These are phyloP conservation scores for Idaea dimidiata DNA, from an alignment of 2,888 invertebrate genomes.

Conservation along the genomic window DNA sequence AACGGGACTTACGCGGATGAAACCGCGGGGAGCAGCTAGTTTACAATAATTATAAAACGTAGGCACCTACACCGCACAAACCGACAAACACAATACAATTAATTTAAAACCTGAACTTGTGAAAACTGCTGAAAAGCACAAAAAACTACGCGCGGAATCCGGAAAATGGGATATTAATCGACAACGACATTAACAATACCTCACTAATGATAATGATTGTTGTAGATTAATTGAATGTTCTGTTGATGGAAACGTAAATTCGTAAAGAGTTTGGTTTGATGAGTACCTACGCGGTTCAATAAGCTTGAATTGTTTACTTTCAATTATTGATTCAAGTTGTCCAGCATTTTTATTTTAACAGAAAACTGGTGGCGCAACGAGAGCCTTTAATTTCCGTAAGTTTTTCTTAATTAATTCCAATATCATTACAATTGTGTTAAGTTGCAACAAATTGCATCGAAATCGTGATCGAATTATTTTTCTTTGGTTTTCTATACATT, in stretches of 20 bases:
- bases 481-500: too few relatives aligned
- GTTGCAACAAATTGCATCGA: too few relatives aligned
- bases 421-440: too few relatives aligned
- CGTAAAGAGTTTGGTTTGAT: slow-evolving; percentile 51
- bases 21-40: too few relatives aligned
- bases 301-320: slow-evolving; percentile 10
- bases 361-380: too few relatives aligned
- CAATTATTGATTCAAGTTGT: background rate
- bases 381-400: too few relatives aligned
- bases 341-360: too few relatives aligned
- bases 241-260: slow-evolving; percentile 62
- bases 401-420: too few relatives aligned
- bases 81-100: slow-evolving; percentile 20
- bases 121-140: slow-evolving; percentile 30
- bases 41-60: slow-evolving; percentile 7
- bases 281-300: slow-evolving; percentile 27
- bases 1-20: too few relatives aligned
- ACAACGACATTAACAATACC: slow-evolving; percentile 63
- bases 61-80: slow-evolving; percentile 4
- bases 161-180: slow-evolving; percentile 69
- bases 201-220: slow-evolving; percentile 63
- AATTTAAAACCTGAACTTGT: slow-evolving; percentile 15
- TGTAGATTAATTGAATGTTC: slow-evolving; percentile 34
- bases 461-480: too few relatives aligned
- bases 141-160: slow-evolving; percentile 47